Evolutionary conservation across 2,113 vertebrate genomes (phyloP).

Genomic region (Colossoma macropomum): DNA sequence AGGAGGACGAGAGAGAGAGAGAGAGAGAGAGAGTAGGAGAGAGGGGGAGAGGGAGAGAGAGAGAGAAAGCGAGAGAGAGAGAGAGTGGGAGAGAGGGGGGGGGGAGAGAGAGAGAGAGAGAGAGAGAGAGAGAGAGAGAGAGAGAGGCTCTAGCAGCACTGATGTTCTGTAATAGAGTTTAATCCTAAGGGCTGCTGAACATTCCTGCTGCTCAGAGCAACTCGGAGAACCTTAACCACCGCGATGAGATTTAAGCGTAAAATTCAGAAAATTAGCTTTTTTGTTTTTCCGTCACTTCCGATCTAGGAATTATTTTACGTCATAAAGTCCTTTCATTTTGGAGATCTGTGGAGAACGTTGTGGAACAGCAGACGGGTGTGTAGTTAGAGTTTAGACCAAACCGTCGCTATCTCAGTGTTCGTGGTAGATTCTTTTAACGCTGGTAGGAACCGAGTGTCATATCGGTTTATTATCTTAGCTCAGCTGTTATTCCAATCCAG

Average conservation of each 20-base stretch:
- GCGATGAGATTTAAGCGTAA: constrained; percentile 58
- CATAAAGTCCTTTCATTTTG: constrained; percentile 45
- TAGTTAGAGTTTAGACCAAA: constrained; percentile 42
- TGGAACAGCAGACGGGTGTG: constrained; percentile 10
- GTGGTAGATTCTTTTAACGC: constrained; percentile 48
- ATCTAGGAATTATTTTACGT: not conserved
- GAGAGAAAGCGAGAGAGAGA: constrained; percentile 26
- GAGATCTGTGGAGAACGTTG: constrained; percentile 27
- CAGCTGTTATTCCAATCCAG: constrained; percentile 48
- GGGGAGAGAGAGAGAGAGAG: not conserved
- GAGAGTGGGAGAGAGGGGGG: constrained; percentile 21
- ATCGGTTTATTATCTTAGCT: constrained; percentile 33
- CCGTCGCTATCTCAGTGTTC: constrained; percentile 44
- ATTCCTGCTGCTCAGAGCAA: constrained; percentile 71
- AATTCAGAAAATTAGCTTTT: constrained; percentile 36
- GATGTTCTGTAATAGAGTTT: constrained; percentile 51
- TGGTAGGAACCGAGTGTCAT: constrained; percentile 34
- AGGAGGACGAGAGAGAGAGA: not conserved
- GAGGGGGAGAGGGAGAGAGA: constrained; percentile 2
- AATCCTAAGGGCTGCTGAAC: constrained; percentile 77
- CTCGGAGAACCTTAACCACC: constrained; percentile 44
- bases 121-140: constrained; percentile 43
- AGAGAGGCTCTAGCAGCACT: constrained; percentile 46
- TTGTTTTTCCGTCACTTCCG: not conserved
- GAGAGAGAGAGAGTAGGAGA: not conserved